phyloP scores from a whole-genome alignment of 2,888 invertebrate species.

The Drosophila limbata region DNA sequence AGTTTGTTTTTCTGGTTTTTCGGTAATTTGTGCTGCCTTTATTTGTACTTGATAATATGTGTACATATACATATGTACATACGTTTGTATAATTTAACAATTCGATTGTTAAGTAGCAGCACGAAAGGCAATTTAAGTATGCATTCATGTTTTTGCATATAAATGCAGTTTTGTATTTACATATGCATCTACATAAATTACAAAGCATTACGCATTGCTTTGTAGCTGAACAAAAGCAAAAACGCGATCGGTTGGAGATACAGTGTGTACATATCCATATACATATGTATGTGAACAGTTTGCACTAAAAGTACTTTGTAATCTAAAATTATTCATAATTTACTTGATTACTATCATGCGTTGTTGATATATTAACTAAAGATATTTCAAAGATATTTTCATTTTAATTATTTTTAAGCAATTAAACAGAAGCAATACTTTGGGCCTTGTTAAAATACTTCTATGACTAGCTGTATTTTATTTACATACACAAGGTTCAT shows the following conservation, averaged over 20 bases:
- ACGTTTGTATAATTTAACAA: background rate
- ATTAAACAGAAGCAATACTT: background rate
- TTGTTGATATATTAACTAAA: background rate
- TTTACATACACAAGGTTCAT: slow-evolving; percentile 18
- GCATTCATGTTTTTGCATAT: slow-evolving; percentile 5
- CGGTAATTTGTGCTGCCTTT: background rate
- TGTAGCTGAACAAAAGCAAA: slow-evolving; percentile 14
- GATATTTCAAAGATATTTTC: background rate
- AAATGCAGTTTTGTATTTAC: slow-evolving; percentile 21
- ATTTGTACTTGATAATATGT: background rate
- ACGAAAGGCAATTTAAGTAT: slow-evolving; percentile 15
- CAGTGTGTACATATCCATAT: background rate
- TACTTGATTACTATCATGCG: no score
- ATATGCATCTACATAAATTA: slow-evolving; percentile 42
- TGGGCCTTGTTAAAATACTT: slow-evolving; percentile 12
- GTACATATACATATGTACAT: no score
- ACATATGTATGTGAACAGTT: slow-evolving; percentile 9
- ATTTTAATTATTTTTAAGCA: background rate
- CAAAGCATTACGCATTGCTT: slow-evolving; percentile 12
- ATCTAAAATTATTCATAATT: background rate
- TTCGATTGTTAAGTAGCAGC: background rate
- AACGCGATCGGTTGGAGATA: slow-evolving; percentile 10
- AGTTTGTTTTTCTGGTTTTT: background rate
- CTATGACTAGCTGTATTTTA: slow-evolving; percentile 22
- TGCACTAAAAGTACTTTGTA: slow-evolving; percentile 1